phyloP scores from a whole-genome alignment of 2,888 invertebrate species.

The Calameuta pallipes region DNA sequence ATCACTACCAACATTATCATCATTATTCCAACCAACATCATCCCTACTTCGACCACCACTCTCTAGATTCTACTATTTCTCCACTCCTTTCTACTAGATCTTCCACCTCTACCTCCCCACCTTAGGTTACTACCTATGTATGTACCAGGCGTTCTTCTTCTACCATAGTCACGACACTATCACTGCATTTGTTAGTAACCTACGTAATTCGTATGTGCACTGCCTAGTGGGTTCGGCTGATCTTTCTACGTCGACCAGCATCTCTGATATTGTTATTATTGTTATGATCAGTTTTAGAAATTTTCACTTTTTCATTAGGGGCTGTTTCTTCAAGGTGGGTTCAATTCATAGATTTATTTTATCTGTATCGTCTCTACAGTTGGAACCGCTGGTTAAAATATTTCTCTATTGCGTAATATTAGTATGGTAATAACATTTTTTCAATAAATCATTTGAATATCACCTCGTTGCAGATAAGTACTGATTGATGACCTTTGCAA shows the following conservation, averaged over 20 bases:
- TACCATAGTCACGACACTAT: background rate
- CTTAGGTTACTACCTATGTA: background rate
- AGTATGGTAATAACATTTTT: too few species aligned
- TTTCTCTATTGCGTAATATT: background rate
- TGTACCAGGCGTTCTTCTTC: background rate
- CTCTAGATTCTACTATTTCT: background rate
- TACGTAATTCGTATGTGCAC: background rate
- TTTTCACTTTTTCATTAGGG: background rate
- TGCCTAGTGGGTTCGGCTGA: background rate
- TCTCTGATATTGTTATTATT: background rate
- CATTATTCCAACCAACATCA: background rate
- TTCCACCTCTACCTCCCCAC: slow-evolving; percentile 18
- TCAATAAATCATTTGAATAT: too few species aligned
- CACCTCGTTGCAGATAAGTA: too few species aligned
- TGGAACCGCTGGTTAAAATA: background rate
- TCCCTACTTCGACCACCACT: background rate
- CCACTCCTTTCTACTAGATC: slow-evolving; percentile 6
- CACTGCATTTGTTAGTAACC: background rate
- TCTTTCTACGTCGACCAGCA: background rate
- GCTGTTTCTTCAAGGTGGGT: background rate
- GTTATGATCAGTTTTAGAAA: background rate
- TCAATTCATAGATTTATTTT: background rate
- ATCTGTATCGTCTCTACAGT: background rate
- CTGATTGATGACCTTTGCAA: too few species aligned
- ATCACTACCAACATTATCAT: slow-evolving; percentile 14